A percentile compares a stretch with the other conserved stretches of the same genome.
Conservation (phyloP, 1,140 invertebrate genomes). For the Lethrus apterus region DNA sequence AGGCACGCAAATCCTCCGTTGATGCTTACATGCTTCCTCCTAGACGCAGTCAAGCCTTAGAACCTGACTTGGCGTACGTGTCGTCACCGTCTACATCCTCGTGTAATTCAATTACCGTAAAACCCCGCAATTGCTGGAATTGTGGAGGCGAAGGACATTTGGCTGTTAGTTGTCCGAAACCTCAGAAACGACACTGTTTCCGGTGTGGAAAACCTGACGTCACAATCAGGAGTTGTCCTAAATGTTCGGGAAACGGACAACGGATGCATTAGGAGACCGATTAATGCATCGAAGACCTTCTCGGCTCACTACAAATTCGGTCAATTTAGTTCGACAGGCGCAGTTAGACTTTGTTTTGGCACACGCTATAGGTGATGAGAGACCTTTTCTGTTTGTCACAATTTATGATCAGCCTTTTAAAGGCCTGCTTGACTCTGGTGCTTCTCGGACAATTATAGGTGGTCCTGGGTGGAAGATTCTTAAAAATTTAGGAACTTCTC, state of each 20-base stretch:
- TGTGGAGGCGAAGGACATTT: conserved; percentile 6
- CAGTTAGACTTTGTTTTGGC: conserved; percentile 14
- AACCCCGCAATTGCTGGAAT: conserved; percentile 19
- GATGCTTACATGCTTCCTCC: neutral
- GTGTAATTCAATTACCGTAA: neutral
- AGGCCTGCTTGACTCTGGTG: conserved; percentile 20
- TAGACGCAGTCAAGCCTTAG: neutral
- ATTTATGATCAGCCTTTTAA: conserved; percentile 11
- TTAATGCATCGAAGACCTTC: too few species aligned
- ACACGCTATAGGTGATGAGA: conserved; percentile 2
- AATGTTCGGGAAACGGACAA: conserved; percentile 11
- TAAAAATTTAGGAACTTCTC: too few species aligned
- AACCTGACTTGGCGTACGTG: neutral
- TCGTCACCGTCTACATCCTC: too few species aligned
- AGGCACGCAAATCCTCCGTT: neutral
- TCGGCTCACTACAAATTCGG: too few species aligned
- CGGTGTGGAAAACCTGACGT: conserved; percentile 13
- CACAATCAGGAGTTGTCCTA: neutral
- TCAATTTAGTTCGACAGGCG: neutral
- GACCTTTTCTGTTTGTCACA: conserved; percentile 15
- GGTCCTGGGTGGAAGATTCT: too few species aligned
- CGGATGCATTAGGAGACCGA: neutral
- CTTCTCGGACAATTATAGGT: conserved; percentile 14
- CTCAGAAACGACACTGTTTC: conserved; percentile 4
- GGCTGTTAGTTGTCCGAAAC: neutral